Conservation (phyloP, 1,140 invertebrate species). For the Mycetomoellerius zeteki region DNA sequence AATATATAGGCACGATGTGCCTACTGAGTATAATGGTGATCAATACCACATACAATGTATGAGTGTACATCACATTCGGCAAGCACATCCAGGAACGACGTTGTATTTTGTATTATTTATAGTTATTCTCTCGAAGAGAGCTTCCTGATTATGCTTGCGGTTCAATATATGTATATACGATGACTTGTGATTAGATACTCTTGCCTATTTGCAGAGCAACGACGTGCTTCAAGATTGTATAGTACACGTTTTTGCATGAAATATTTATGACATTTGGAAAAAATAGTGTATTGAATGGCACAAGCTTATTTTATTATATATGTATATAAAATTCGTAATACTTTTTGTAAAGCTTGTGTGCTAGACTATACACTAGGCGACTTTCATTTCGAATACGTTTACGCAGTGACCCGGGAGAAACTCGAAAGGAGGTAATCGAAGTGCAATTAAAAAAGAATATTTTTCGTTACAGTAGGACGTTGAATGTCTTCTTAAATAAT, state of each 20-base stretch:
- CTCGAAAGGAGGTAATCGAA: conserved; percentile 56
- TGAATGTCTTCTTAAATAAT: conserved; percentile 57
- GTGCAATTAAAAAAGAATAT: conserved; percentile 72
- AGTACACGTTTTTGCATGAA: conserved; percentile 4
- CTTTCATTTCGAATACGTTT: conserved; percentile 6
- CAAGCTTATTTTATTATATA: not conserved
- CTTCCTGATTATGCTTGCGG: conserved; percentile 57
- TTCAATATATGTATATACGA: conserved; percentile 66
- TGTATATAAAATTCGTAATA: not conserved
- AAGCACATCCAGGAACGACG: conserved; percentile 38
- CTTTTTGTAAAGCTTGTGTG: conserved; percentile 1
- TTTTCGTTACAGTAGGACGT: conserved; percentile 69
- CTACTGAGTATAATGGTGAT: conserved; percentile 25
- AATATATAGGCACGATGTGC: not conserved
- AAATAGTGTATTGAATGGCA: not conserved
- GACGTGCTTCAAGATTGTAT: conserved; percentile 66
- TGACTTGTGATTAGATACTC: conserved; percentile 45
- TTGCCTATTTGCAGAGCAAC: not conserved
- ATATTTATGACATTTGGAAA: not conserved
- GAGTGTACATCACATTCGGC: conserved; percentile 60
- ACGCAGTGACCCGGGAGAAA: conserved; percentile 41
- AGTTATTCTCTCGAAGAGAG: conserved; percentile 47
- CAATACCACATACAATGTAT: conserved; percentile 60
- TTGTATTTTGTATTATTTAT: conserved; percentile 64
- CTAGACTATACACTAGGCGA: not conserved